phyloP scores from a whole-genome alignment of 2,888 invertebrate genomes.

The Molorchus minor region DNA sequence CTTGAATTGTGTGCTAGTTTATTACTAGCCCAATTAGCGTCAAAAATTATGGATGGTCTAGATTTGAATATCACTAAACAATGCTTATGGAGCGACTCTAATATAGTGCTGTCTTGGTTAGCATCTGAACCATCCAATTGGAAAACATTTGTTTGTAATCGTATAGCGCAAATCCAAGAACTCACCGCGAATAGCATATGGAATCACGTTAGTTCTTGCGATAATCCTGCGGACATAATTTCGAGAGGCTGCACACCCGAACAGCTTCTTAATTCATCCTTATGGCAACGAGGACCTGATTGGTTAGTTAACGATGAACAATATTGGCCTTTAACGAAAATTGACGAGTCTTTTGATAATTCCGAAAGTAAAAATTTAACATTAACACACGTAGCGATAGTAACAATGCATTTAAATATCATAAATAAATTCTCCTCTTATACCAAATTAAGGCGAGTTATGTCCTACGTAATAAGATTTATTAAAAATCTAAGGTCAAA shows the following conservation, averaged over 20 bases:
- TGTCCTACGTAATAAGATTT: not conserved
- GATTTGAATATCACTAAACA: not conserved
- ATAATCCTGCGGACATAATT: not conserved
- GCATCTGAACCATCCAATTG: not conserved
- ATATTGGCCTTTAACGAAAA: not conserved
- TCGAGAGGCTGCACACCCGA: not conserved
- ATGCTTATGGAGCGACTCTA: not conserved
- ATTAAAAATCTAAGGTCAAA: not conserved
- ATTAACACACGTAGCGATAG: not conserved
- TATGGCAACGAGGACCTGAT: not conserved
- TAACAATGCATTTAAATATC: not conserved
- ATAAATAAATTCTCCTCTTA: not conserved
- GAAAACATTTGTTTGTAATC: constrained; percentile 1
- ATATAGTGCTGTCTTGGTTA: not conserved
- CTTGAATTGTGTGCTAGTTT: constrained; percentile 5
- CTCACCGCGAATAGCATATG: not conserved
- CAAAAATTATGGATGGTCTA: not conserved
- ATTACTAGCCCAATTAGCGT: not conserved
- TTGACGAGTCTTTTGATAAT: not conserved
- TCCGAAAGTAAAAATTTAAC: not conserved
- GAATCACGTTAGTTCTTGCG: not conserved
- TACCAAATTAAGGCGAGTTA: not conserved
- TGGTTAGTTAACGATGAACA: not conserved
- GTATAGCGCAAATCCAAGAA: not conserved
- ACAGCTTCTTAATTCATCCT: not conserved